Evolutionary conservation across 2,888 invertebrate genomes (phyloP).

Genomic region (Drosophila paranaensis): DNA sequence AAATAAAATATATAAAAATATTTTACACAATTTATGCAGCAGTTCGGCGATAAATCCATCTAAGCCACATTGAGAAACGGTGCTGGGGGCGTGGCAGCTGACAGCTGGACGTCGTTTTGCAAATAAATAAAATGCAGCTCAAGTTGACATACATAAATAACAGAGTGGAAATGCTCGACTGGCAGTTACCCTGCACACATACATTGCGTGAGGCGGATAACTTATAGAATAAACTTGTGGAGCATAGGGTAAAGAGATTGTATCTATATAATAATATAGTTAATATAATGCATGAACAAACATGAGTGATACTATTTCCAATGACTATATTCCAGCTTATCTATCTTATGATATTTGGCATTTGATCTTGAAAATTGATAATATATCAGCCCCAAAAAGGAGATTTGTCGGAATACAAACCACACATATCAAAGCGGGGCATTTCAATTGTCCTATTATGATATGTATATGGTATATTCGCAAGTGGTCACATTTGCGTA

Average conservation of each 20-base stretch:
- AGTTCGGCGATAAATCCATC: constrained; percentile 63
- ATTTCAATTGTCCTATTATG: too few species aligned
- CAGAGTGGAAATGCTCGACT: background rate
- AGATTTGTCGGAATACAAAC: too few species aligned
- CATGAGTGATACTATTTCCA: background rate
- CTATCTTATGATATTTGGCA: background rate
- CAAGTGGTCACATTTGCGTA: too few species aligned
- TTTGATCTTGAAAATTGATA: background rate
- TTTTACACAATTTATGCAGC: constrained; percentile 41
- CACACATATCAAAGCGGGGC: too few species aligned
- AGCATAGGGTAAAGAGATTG: too few species aligned
- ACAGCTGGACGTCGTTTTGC: constrained; percentile 51
- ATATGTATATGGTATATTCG: too few species aligned
- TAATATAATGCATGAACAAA: too few species aligned
- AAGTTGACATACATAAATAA: constrained; percentile 60
- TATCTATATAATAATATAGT: too few species aligned
- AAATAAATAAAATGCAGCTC: constrained; percentile 18
- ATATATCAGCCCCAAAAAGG: too few species aligned
- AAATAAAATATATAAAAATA: background rate
- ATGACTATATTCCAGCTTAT: background rate
- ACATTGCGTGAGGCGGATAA: too few species aligned
- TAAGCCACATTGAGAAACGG: constrained; percentile 45
- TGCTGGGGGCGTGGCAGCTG: constrained; percentile 26
- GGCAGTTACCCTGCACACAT: background rate
- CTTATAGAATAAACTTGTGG: too few species aligned